Conservation (phyloP, 2,888 invertebrate species). For the Pachydiplax longipennis region DNA sequence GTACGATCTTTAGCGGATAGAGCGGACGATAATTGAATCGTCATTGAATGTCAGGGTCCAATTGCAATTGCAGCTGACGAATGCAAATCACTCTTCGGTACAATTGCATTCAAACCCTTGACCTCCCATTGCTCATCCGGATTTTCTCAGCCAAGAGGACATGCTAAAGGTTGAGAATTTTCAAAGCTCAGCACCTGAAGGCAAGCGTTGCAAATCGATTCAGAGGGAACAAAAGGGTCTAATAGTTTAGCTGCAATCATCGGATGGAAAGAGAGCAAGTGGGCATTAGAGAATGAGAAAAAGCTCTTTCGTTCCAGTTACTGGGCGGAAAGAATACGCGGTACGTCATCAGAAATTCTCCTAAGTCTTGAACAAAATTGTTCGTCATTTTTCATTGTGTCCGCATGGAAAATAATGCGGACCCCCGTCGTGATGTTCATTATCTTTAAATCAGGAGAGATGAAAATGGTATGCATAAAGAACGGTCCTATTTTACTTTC, state of each 20-base stretch:
- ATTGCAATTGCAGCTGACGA: not conserved
- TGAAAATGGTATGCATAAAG: too few species aligned
- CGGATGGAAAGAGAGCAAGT: not conserved
- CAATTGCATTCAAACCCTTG: not conserved
- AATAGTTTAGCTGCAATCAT: not conserved
- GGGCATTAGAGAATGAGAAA: not conserved
- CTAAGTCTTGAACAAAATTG: too few species aligned
- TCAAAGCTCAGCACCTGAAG: slow-evolving; percentile 21
- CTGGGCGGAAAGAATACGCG: too few species aligned
- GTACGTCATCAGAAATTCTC: too few species aligned
- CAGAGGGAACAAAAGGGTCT: not conserved
- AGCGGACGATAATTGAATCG: not conserved
- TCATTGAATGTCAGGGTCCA: not conserved
- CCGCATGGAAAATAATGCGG: too few species aligned
- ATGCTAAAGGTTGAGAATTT: slow-evolving; percentile 17
- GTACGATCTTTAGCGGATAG: not conserved
- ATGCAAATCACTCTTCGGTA: not conserved
- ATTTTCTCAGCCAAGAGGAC: not conserved
- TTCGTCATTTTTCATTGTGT: too few species aligned
- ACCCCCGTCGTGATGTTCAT: too few species aligned
- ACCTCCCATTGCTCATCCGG: not conserved
- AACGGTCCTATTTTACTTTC: too few species aligned
- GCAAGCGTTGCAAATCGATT: not conserved
- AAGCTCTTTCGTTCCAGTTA: too few species aligned
- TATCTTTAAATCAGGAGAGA: too few species aligned